Conservation (phyloP, 2,797 vertebrate genomes). For the Setipinna tenuifilis region DNA sequence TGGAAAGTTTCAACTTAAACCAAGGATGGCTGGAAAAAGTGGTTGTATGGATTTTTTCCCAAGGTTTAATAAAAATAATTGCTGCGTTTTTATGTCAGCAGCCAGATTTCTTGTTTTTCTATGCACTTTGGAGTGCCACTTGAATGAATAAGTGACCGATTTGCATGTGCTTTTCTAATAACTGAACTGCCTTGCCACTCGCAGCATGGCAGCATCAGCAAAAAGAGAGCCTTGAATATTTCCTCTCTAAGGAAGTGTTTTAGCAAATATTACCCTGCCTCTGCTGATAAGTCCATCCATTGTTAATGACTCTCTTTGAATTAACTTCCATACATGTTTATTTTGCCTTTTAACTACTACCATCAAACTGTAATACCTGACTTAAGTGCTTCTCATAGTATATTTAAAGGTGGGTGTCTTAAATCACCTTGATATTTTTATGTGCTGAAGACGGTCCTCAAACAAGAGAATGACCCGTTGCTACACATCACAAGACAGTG, state of each 20-base stretch:
- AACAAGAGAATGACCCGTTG: not conserved
- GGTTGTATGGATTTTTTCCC: constrained; percentile 57
- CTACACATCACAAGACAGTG: not conserved
- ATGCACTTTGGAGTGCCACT: constrained; percentile 50
- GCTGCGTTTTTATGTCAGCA: constrained; percentile 67
- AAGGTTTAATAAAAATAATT: constrained; percentile 70
- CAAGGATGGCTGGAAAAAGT: constrained; percentile 73
- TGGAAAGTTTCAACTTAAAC: constrained; percentile 72
- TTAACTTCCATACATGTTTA: not conserved
- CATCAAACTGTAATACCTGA: not conserved
- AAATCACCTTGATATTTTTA: not conserved
- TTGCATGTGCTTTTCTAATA: constrained; percentile 57
- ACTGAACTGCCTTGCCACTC: constrained; percentile 56
- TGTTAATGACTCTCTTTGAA: not conserved
- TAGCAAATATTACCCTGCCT: not conserved
- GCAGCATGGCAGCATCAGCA: constrained; percentile 62
- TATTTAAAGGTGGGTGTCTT: not conserved
- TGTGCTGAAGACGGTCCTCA: not conserved
- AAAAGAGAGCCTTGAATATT: constrained; percentile 49
- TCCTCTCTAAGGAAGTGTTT: not conserved
- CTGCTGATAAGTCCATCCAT: not conserved
- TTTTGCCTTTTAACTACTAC: not conserved
- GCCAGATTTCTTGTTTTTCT: constrained; percentile 53
- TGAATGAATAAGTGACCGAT: constrained; percentile 57
- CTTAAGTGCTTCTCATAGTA: not conserved